Percentiles rank a stretch among this genome's conserved stretches.
Evolutionary conservation across 2,113 vertebrate genomes (phyloP).

Genomic region (Xenopus tropicalis): UCB_Xtro_10.0 CM004445.2:48771001-48771500

Average conservation of each 20-base stretch:
- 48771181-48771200: conserved; percentile 94
- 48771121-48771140: conserved; percentile 88
- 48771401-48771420: conserved; percentile 77
- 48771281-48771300: neutral
- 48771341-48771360: conserved; percentile 90
- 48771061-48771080: conserved; percentile 74
- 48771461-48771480: conserved; percentile 77
- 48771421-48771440: conserved; percentile 88
- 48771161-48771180: conserved; percentile 76
- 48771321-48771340: conserved; percentile 91
- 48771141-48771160: conserved; percentile 79
- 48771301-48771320: conserved; percentile 55
- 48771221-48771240: too few relatives aligned
- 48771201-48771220: conserved; percentile 18
- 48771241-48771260: too few relatives aligned
- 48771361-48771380: conserved; percentile 70
- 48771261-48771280: neutral
- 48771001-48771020: too few relatives aligned
- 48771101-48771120: conserved; percentile 95
- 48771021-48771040: too few relatives aligned
- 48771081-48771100: conserved; percentile 87
- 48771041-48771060: too few relatives aligned
- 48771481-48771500: neutral
- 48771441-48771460: conserved; percentile 89
- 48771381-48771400: conserved; percentile 90